phyloP scores from a whole-genome alignment of 2,797 vertebrate genomes.

The Phoebastria nigripes region DNA sequence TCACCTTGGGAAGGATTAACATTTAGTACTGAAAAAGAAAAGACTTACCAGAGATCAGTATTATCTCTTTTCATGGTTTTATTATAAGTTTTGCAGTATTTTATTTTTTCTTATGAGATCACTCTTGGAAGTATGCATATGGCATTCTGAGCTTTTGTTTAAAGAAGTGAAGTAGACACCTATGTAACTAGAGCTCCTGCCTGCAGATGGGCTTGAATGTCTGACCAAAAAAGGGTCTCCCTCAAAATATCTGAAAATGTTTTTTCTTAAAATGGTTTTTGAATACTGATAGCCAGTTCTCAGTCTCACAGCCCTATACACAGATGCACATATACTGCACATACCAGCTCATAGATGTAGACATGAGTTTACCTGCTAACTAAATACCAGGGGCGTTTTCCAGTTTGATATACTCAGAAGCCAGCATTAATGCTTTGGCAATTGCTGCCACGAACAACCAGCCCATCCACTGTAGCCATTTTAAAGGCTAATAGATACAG shows the following conservation, averaged over 20 bases:
- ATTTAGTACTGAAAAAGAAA: not conserved
- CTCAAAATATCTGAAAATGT: not conserved
- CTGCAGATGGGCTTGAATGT: not conserved
- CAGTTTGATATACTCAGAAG: not conserved
- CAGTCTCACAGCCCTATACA: not conserved
- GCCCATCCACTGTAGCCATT: not conserved
- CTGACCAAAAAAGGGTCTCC: not conserved
- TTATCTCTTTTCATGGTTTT: not conserved
- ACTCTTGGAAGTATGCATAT: not conserved
- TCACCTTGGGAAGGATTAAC: not conserved
- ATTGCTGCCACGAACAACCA: not conserved
- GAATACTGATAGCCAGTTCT: not conserved
- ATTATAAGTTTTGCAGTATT: not conserved
- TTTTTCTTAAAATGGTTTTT: not conserved
- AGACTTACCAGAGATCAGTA: not conserved
- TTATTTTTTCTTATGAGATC: not conserved
- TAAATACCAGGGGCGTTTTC: not conserved
- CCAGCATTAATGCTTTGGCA: not conserved
- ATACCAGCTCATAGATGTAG: not conserved
- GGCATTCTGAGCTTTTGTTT: not conserved
- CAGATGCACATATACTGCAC: not conserved
- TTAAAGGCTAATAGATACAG: not conserved
- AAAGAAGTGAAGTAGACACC: not conserved
- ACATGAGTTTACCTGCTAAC: not conserved
- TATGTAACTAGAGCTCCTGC: not conserved